Conservation (phyloP, 2,797 vertebrate genomes). For the Gallirallus australis region DNA sequence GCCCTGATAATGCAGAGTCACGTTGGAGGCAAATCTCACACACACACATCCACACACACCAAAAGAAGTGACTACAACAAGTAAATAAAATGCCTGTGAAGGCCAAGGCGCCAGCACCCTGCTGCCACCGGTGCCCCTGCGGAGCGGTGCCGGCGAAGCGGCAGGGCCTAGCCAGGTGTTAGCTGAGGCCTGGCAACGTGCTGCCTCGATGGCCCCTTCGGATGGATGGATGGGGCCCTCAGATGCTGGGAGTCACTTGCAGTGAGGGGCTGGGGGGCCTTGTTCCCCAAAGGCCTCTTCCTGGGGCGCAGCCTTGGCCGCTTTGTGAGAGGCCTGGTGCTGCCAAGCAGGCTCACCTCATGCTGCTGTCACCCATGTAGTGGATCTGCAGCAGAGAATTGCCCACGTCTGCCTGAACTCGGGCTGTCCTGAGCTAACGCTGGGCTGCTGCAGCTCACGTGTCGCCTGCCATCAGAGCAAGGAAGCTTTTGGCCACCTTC, state of each 20-base stretch:
- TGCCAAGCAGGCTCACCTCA: background rate
- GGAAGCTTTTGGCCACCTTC: background rate
- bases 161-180: background rate
- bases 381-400: rapidly evolving
- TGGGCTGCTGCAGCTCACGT: rapidly evolving
- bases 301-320: rapidly evolving
- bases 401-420: background rate
- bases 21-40: slow-evolving; percentile 68
- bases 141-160: background rate
- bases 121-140: rapidly evolving
- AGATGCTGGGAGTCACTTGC: background rate
- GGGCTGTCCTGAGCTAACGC: background rate
- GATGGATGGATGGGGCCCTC: too few relatives aligned
- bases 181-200: background rate
- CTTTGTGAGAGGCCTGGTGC: too few relatives aligned
- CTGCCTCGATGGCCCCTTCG: background rate
- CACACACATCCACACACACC: slow-evolving; percentile 40
- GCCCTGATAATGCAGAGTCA: slow-evolving; percentile 78
- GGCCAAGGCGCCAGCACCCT: background rate
- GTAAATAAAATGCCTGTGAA: background rate
- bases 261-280: rapidly evolving
- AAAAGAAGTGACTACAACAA: background rate
- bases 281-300: background rate
- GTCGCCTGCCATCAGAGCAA: background rate
- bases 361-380: rapidly evolving